A percentile compares a stretch with the other conserved stretches of the same genome.
Evolutionary conservation across 2,888 invertebrate species (phyloP).

Genomic region (Terebella lapidaria): DNA sequence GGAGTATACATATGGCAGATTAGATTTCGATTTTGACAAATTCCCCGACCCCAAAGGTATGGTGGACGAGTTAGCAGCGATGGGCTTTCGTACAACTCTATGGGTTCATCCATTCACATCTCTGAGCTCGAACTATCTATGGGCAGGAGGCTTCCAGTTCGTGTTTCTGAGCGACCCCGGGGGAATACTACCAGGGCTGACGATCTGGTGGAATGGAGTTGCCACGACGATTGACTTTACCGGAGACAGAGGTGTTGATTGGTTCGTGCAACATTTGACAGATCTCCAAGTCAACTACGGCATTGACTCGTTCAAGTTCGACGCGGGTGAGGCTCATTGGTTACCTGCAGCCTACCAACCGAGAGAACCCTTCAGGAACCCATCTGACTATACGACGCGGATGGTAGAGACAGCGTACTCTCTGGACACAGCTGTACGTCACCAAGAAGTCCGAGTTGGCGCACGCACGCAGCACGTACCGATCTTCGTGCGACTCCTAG

Average conservation of each 20-base stretch:
- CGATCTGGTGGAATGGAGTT: constrained; percentile 73
- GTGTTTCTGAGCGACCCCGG: constrained; percentile 2
- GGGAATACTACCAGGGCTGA: constrained; percentile 33
- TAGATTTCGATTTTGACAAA: constrained; percentile 68
- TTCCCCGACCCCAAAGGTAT: constrained; percentile 66
- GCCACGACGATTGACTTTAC: constrained; percentile 74
- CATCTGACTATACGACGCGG: constrained; percentile 30
- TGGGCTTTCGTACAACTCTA: constrained; percentile 70
- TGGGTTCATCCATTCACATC: constrained; percentile 71
- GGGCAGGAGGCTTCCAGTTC: constrained; percentile 60
- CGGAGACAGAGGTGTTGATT: constrained; percentile 72
- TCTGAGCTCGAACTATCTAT: constrained; percentile 72
- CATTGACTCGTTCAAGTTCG: constrained; percentile 83
- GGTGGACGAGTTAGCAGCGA: constrained; percentile 57
- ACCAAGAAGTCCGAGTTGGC: constrained; percentile 77
- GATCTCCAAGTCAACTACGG: constrained; percentile 62
- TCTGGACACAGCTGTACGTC: constrained; percentile 1
- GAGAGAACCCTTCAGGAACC: constrained; percentile 21
- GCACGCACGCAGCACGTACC: constrained; percentile 76
- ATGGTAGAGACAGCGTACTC: constrained; percentile 28
- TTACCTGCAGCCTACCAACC: constrained; percentile 26
- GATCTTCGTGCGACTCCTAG: constrained; percentile 64
- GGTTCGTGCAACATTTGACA: constrained; percentile 68
- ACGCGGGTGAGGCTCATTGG: constrained; percentile 60
- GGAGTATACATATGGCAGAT: constrained; percentile 80